Conservation (phyloP, 2,888 invertebrate species). For the Malthinus flaveolus region DNA sequence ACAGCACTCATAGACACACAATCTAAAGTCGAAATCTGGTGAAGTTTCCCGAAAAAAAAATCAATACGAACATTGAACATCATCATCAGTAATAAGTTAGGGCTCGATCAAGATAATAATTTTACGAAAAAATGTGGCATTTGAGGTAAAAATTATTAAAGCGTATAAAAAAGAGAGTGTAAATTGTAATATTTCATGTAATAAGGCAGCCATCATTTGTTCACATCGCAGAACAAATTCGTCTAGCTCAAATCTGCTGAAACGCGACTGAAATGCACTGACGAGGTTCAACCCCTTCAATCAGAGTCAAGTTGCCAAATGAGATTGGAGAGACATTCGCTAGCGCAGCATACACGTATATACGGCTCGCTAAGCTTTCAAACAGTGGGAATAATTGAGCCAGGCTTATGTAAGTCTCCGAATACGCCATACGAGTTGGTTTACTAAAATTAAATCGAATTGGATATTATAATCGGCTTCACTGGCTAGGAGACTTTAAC, state of each 20-base stretch:
- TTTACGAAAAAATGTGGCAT: no score
- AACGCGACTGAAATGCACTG: conserved; percentile 39
- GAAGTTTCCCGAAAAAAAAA: no score
- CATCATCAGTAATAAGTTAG: no score
- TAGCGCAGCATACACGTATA: conserved; percentile 37
- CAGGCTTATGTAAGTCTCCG: conserved; percentile 28
- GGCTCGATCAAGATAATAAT: no score
- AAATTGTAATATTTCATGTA: no score
- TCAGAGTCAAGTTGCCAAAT: conserved; percentile 41
- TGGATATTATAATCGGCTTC: background rate
- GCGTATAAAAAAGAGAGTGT: no score
- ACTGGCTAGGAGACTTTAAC: background rate
- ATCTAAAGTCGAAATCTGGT: no score
- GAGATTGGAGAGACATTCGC: conserved; percentile 44
- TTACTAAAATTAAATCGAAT: background rate
- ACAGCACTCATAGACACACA: no score
- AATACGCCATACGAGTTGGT: conserved; percentile 12
- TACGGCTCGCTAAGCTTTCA: conserved; percentile 31
- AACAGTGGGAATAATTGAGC: conserved; percentile 33
- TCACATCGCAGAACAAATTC: conserved; percentile 30
- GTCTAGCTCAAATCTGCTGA: conserved; percentile 37
- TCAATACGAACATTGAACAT: no score
- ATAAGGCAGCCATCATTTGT: conserved; percentile 1
- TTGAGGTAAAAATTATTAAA: no score
- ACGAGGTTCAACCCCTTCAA: conserved; percentile 39